Conservation (phyloP, 2,888 invertebrate species). For the Cheilosia vernalis region DNA sequence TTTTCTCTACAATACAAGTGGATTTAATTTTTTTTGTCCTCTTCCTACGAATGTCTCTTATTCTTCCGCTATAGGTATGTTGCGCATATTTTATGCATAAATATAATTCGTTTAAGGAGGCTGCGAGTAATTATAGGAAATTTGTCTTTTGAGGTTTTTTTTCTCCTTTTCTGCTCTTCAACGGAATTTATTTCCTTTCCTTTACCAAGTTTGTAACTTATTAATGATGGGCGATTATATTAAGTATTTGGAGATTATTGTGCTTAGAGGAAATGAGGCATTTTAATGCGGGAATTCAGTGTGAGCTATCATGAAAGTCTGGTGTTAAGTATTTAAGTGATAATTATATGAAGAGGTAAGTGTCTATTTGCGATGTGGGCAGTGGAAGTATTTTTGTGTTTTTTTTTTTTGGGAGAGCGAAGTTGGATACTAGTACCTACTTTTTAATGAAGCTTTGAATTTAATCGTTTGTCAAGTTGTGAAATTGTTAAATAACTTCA, state of each 20-base stretch:
- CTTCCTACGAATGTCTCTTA: not conserved
- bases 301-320: conserved; percentile 15
- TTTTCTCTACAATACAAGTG: not conserved
- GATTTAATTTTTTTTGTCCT: not conserved
- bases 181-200: conserved; percentile 12
- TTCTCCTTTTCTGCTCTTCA: not conserved
- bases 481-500: no score
- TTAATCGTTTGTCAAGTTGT: no score
- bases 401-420: no score
- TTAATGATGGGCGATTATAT: conserved; percentile 34
- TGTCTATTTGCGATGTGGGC: not conserved
- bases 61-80: not conserved
- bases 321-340: conserved; percentile 1
- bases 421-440: no score
- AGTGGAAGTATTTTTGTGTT: no score
- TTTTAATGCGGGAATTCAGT: conserved; percentile 21
- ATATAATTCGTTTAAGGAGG: not conserved
- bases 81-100: conserved; percentile 17
- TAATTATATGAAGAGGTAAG: not conserved
- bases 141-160: conserved; percentile 34
- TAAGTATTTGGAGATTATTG: not conserved
- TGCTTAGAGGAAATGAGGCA: conserved; percentile 18
- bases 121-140: conserved; percentile 35
- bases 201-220: conserved; percentile 1
- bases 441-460: no score